Evolutionary conservation across 2,888 invertebrate species (phyloP), one percentile per base, ranked within the genome.

Genomic region (Gari tellinella): DNA sequence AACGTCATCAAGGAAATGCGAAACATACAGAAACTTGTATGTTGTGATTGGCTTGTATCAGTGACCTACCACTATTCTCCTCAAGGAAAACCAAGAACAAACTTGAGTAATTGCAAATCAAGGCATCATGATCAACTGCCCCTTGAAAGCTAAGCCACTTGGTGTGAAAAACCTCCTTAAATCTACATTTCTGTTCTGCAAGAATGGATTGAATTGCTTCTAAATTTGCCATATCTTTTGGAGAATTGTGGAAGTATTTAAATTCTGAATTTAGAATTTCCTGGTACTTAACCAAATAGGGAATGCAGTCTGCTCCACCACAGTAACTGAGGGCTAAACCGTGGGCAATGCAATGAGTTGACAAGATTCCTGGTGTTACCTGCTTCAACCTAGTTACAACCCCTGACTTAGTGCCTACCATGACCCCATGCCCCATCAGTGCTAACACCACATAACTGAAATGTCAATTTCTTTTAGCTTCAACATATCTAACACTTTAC

Each of bases 291-390:
- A 78, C 69, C 0, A 81, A 21, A 45, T 75, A 79, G 4, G 64
- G 64, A 40, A 72, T 56, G 14, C 63, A 37, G 17, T 75, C 81
- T 10, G 81, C 78, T 19, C 72, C 65, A 57, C 40, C 31, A 31
- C 70, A 53, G 45, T 69, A 67, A 19, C 69, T 66, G 5, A 76
- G 48, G 17, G 79, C 73, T 25, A 76, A 52, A 17, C 74, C 43
- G 45, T 81, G 67, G 0, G 75, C 75, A 31, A 74, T 79, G 53
- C 79, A 81, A 25, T 81, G 79, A 12, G 76, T 67, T 3, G 74
- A 46, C 14, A 80, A 49, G 4, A 74, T 15, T 48, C 64, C 68
- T 23, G 68, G 58, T 12, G 61, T 58, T 19, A 49, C 45, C 46
- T 66, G 26, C 55, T 65, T 72, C 23, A 78, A 17, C 17, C 72